These are phyloP conservation scores for Damaliscus lunatus DNA, from an alignment of 2,113 vertebrate genomes.

Conservation along the genomic window DNA sequence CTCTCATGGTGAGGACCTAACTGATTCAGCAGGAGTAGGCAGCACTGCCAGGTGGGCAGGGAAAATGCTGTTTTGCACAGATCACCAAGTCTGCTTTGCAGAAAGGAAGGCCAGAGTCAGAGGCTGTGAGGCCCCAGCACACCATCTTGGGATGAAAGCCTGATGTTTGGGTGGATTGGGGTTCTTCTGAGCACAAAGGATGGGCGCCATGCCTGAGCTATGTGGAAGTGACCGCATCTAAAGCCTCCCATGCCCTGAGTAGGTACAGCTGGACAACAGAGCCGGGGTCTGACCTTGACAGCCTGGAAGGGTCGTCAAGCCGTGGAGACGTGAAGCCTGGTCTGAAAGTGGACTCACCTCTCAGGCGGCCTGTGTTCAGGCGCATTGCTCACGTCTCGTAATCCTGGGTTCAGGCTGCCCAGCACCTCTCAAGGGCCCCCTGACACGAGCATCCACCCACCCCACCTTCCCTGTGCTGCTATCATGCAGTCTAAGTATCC, in stretches of 20 bases:
- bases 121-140: background rate
- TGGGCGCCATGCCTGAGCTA: background rate
- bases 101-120: background rate
- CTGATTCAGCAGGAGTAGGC: background rate
- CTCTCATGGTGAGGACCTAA: background rate
- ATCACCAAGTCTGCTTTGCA: background rate
- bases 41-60: background rate
- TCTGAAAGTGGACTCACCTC: background rate
- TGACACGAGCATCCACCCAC: background rate
- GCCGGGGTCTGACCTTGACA: background rate
- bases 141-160: background rate
- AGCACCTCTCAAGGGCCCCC: background rate
- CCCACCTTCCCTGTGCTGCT: background rate
- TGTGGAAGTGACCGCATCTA: background rate
- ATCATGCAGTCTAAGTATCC: background rate
- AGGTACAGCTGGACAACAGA: background rate
- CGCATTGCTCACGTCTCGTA: fast-evolving
- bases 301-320: background rate
- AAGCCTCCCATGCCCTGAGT: background rate
- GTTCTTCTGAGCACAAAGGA: background rate
- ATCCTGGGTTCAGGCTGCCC: background rate
- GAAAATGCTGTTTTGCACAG: background rate
- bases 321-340: background rate
- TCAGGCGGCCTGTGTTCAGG: background rate
- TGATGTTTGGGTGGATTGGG: background rate